Conservation (phyloP, 2,888 invertebrate species). For the Brachypterus glaber region DNA sequence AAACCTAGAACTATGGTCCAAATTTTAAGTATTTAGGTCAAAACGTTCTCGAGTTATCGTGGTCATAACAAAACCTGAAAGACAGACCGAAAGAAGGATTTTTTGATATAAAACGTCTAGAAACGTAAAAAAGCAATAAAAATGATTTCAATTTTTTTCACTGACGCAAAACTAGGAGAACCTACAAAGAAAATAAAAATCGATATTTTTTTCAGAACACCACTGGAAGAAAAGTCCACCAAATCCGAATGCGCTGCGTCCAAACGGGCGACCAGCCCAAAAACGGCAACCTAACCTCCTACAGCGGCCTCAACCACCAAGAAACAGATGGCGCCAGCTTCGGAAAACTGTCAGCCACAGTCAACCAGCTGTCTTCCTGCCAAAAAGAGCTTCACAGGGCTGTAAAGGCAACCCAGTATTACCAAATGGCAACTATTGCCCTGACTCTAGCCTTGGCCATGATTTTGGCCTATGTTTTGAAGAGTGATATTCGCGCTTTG, state of each 20-base stretch:
- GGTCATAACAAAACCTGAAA: too few species aligned
- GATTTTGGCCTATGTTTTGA: slow-evolving; percentile 19
- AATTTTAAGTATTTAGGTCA: too few species aligned
- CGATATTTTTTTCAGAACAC: slow-evolving; percentile 28
- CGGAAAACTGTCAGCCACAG: slow-evolving; percentile 28
- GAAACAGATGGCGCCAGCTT: slow-evolving; percentile 22
- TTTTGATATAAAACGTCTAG: too few species aligned
- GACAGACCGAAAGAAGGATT: too few species aligned
- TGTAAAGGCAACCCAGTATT: slow-evolving; percentile 42
- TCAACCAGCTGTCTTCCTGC: slow-evolving; percentile 39
- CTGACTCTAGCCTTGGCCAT: slow-evolving; percentile 36
- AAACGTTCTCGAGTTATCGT: too few species aligned
- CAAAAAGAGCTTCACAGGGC: slow-evolving; percentile 43
- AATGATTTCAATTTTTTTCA: too few species aligned
- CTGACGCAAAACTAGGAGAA: too few species aligned
- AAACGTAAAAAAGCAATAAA: too few species aligned
- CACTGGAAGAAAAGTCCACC: slow-evolving; percentile 45
- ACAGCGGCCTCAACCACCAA: neutral
- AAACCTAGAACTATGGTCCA: too few species aligned
- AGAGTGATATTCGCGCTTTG: slow-evolving; percentile 13
- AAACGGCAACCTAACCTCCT: slow-evolving; percentile 28
- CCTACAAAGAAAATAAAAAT: too few species aligned
- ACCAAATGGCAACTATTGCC: slow-evolving; percentile 45
- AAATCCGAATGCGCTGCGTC: slow-evolving; percentile 63
- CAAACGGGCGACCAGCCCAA: slow-evolving; percentile 38